phyloP scores from a whole-genome alignment of 2,888 invertebrate genomes.

The Epiperipatus broadwayi region DNA sequence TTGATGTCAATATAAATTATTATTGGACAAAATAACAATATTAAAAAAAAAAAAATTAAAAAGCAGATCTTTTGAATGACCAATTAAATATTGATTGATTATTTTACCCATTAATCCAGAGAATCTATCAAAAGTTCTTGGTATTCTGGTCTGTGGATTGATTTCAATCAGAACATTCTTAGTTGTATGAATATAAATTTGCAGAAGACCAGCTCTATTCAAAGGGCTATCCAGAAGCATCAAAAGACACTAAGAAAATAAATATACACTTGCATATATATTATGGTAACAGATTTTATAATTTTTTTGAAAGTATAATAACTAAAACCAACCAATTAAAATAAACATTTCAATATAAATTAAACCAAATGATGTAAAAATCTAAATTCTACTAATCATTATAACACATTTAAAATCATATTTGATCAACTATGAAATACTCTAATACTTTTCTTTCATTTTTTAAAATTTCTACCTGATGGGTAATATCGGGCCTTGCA shows the following conservation, averaged over 20 bases:
- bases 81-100: background rate
- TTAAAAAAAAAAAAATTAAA: too few species aligned
- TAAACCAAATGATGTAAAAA: background rate
- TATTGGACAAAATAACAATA: too few species aligned
- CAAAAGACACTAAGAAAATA: conserved; percentile 46
- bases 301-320: background rate
- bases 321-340: background rate
- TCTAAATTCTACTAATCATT: background rate
- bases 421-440: background rate
- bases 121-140: conserved; percentile 37
- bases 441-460: background rate
- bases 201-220: conserved; percentile 83
- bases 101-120: conserved; percentile 37
- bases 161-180: conserved; percentile 33
- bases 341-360: conserved; percentile 1
- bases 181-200: conserved; percentile 39
- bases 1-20: too few species aligned
- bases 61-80: background rate
- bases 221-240: conserved; percentile 95
- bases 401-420: background rate
- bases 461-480: conserved; percentile 40
- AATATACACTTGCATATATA: background rate
- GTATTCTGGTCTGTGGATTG: conserved; percentile 37
- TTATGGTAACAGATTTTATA: background rate
- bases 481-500: conserved; percentile 87